These are phyloP conservation scores for Pomatorhinus ruficollis DNA, from an alignment of 2,113 vertebrate species.

Conservation along the genomic window DNA sequence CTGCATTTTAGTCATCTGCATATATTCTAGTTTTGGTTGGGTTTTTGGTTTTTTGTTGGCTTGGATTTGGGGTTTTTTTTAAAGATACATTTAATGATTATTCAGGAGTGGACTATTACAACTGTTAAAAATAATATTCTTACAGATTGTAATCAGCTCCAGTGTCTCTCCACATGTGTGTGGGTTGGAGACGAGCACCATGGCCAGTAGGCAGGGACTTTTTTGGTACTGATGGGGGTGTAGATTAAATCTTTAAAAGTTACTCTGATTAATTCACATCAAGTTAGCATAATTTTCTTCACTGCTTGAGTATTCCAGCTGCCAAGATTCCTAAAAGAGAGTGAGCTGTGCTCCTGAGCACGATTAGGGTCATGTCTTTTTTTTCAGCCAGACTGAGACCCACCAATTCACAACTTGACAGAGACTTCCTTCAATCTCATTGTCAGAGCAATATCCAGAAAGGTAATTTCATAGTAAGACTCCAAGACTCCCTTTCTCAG, in stretches of 20 bases:
- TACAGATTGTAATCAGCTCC: constrained; percentile 52
- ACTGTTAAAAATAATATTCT: constrained; percentile 52
- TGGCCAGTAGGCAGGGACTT: constrained; percentile 38
- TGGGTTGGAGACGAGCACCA: constrained; percentile 34
- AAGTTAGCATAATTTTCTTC: constrained; percentile 28
- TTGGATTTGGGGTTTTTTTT: neutral
- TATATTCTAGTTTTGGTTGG: constrained; percentile 38
- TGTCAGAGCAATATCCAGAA: neutral
- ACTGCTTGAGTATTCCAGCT: constrained; percentile 3
- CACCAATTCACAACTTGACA: neutral
- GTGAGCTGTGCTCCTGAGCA: neutral
- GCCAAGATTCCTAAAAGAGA: constrained; percentile 9
- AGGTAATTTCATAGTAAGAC: neutral
- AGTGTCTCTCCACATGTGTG: neutral
- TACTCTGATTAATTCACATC: constrained; percentile 41
- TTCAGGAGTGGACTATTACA: constrained; percentile 69
- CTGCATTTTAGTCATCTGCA: constrained; percentile 76
- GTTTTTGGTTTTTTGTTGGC: neutral
- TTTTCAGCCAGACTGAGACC: neutral
- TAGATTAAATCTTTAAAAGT: constrained; percentile 41
- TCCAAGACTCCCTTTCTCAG: neutral
- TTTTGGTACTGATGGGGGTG: constrained; percentile 42
- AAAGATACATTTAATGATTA: constrained; percentile 68
- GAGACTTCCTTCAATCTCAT: neutral
- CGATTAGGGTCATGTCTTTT: neutral